phyloP scores from a whole-genome alignment of 2,113 vertebrate species.

The Pimephales promelas region DNA sequence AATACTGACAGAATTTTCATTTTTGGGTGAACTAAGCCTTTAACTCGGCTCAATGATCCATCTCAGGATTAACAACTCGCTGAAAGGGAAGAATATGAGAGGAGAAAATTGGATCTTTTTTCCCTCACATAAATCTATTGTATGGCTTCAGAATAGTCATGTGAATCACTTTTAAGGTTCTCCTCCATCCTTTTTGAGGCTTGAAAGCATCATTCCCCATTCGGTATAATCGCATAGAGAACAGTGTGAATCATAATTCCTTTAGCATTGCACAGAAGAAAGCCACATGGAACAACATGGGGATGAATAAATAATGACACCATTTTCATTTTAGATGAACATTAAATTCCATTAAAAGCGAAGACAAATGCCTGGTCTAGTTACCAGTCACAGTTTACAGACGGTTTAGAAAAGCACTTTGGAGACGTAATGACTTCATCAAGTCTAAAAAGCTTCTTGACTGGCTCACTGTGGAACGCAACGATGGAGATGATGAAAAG shows the following conservation, averaged over 20 bases:
- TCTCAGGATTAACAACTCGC: not conserved
- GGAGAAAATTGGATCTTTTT: not conserved
- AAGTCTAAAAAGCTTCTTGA: slow-evolving; percentile 20
- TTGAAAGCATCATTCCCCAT: not conserved
- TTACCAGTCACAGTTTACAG: slow-evolving; percentile 5
- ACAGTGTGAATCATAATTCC: not conserved
- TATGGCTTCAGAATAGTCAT: not conserved
- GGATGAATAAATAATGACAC: slow-evolving; percentile 9
- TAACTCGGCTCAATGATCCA: not conserved
- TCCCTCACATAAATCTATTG: not conserved
- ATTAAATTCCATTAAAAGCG: not conserved
- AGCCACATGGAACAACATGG: not conserved
- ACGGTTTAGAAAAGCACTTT: slow-evolving; percentile 25
- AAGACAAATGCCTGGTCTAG: slow-evolving; percentile 10
- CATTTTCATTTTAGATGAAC: not conserved
- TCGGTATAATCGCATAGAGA: not conserved
- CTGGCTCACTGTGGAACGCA: slow-evolving; percentile 62
- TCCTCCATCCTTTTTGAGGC: not conserved
- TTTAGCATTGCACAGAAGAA: not conserved
- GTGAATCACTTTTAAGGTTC: not conserved
- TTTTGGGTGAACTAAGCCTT: too few relatives aligned
- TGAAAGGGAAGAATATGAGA: not conserved
- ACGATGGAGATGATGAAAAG: slow-evolving; percentile 41
- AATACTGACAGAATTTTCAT: too few relatives aligned
- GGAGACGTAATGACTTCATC: not conserved